Conservation (phyloP, 2,113 vertebrate genomes). For the Dromaius novaehollandiae region DNA sequence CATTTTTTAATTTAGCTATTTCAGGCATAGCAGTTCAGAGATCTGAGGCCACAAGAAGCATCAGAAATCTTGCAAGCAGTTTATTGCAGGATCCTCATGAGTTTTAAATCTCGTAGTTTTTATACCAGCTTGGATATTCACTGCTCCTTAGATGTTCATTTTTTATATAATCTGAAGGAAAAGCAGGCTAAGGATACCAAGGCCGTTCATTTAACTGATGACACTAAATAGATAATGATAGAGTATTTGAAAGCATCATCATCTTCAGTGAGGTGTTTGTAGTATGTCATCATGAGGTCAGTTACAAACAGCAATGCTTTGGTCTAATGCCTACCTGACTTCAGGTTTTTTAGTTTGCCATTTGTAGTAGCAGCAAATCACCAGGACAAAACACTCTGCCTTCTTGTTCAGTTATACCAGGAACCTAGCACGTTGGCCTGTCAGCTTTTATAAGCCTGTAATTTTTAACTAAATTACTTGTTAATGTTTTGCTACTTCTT, state of each 20-base stretch:
- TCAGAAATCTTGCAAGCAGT: not conserved
- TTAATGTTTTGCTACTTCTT: not conserved
- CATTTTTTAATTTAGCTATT: not conserved
- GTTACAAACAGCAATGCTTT: not conserved
- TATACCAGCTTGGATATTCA: not conserved
- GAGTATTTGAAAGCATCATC: not conserved
- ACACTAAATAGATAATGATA: not conserved
- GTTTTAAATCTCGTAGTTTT: not conserved
- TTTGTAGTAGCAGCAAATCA: not conserved
- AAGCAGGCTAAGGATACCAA: not conserved
- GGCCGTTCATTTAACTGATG: not conserved
- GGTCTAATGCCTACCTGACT: not conserved
- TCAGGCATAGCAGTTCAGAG: not conserved
- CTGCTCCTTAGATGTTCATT: not conserved
- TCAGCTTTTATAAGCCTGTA: not conserved
- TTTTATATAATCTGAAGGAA: not conserved
- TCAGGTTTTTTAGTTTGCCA: not conserved
- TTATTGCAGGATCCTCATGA: not conserved
- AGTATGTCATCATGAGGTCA: not conserved
- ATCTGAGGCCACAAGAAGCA: not conserved
- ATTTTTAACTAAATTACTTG: slow-evolving; percentile 35
- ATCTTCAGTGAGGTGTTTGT: not conserved
- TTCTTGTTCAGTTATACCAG: not conserved
- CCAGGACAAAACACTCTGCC: not conserved
- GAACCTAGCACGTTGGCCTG: not conserved